Base-by-base conservation (phyloP, 2,888 invertebrate species). In the Xylota segnis region DNA sequence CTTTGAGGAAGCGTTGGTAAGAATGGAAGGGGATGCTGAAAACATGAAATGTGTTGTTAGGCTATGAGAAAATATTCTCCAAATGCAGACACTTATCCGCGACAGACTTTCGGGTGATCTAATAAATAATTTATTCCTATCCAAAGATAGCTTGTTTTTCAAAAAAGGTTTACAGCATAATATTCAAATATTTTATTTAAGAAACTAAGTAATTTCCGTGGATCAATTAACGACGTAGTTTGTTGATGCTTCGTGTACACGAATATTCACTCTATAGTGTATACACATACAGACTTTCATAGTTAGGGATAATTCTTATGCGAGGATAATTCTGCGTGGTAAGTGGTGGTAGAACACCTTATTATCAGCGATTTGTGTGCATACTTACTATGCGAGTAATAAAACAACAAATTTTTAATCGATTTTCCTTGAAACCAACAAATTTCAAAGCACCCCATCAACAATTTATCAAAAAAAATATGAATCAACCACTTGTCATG, bases 61-160 rank as follows among this genome's bases (percentile, higher is more conserved):
- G 12, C 43, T 7, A 12, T 32, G 56, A 5, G 68, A 56, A 43
- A 50, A 68, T 6, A 14, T 12, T 5, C 4, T 54, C 16, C n/a
- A 5, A 12, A 58, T 37, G n/a, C 18, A 43, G 61, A 14, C 14
- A 29, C 18, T 27, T 27, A 29, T 23, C 16, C 14, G 27, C 14
- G 43, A 27, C 4, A 54, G 29, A n/a, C 12, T 63, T 9, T 43
- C 27, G 27, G 10, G 32, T 56, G 12, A 29, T 16, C 5, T 68
- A 0, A 27, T 40, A 29, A 40, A 68, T 45, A 32, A 43, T 68
- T 56, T n/a, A 56, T 68, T 16, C 29, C 29, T 27, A n/a, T n/a
- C n/a, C n/a, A n/a, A n/a, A n/a, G n/a, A n/a, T n/a, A 14, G 45
- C 27, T 6, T 12, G 29, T 63, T 63, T 1, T 16, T 29, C 5